Evolutionary conservation across 2,888 invertebrate genomes (phyloP), one percentile per base, ranked within the genome.

Genomic region (Andrena minutula): DNA sequence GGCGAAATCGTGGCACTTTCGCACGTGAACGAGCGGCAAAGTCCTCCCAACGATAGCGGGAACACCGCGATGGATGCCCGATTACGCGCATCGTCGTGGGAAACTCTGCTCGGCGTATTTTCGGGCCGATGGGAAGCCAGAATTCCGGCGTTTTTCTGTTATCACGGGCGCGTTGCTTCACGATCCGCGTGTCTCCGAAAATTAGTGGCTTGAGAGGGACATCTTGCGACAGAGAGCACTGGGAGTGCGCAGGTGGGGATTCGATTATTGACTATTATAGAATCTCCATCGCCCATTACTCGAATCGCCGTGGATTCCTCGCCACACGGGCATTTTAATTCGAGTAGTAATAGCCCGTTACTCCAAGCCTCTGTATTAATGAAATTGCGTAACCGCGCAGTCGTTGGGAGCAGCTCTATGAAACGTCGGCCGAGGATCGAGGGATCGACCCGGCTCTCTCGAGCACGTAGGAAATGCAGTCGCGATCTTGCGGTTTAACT

Each of bases 1-100:
- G 86, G 76, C 76, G 75, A 56, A 26, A 70, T 76, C 79, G 28
- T 74, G 79, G 58, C 74, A 86, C 86, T 88, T 86, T 86, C 88
- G 86, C 86, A 80, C 83, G 79, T 76, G 83, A 75, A 35, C 69
- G 30, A 20, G 70, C 70, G 69, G 51, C 63, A 20, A 63, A 16
- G 35, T 32, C 51, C 35, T 32, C 51, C 35, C 56, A 66, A 88
- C 74, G 83, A 79, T 86, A 76, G 74, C 79, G 72, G 69, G 72
- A 69, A 83, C 74, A 20, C 53, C 53, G 68, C 28, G 74, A 79
- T 51, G 65, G 69, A 79, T 51, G 70, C 53, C 60, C 28, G 35
- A 66, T 70, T 83, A 69, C 75, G 64, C 20, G 56, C 47, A 23
- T 32, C 76, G 56, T 63, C 65, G 51, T 61, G 77, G 66, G 77